phyloP scores from a whole-genome alignment of 2,888 invertebrate genomes.

The Agonopterix heracliana region DNA sequence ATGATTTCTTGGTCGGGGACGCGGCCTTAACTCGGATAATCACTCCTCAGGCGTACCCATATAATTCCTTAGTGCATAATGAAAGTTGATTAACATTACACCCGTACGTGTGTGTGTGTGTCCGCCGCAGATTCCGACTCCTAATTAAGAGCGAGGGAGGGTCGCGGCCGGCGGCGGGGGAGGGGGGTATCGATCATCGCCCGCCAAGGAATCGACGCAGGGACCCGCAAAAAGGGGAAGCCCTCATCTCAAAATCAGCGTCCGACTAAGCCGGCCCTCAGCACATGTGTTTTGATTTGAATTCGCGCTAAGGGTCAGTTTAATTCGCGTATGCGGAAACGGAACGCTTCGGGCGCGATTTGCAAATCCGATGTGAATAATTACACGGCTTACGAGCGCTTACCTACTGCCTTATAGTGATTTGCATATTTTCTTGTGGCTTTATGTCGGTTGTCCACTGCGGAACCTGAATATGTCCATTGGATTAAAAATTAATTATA shows the following conservation, averaged over 20 bases:
- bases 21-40: constrained; percentile 68
- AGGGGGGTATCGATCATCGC: constrained; percentile 68
- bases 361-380: constrained; percentile 75
- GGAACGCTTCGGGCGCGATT: constrained; percentile 68
- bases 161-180: constrained; percentile 58
- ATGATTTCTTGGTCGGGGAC: constrained; percentile 74
- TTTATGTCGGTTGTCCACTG: constrained; percentile 44
- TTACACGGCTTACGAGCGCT: constrained; percentile 73
- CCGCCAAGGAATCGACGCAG: constrained; percentile 74
- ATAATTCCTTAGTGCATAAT: constrained; percentile 77
- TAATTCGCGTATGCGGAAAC: constrained; percentile 61
- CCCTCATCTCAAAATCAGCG: constrained; percentile 72
- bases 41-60: constrained; percentile 75
- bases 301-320: constrained; percentile 70
- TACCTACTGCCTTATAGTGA: constrained; percentile 73
- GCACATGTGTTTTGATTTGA: constrained; percentile 75
- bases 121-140: constrained; percentile 90
- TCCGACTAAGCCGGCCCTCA: constrained; percentile 67
- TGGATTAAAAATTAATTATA: constrained; percentile 17
- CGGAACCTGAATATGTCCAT: constrained; percentile 19
- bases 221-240: constrained; percentile 73
- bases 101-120: constrained; percentile 62
- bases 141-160: constrained; percentile 85
- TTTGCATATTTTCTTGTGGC: constrained; percentile 75
- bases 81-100: constrained; percentile 76